Evolutionary conservation across 2,888 invertebrate genomes (phyloP).

Genomic region (Stenodema calcarata): DNA sequence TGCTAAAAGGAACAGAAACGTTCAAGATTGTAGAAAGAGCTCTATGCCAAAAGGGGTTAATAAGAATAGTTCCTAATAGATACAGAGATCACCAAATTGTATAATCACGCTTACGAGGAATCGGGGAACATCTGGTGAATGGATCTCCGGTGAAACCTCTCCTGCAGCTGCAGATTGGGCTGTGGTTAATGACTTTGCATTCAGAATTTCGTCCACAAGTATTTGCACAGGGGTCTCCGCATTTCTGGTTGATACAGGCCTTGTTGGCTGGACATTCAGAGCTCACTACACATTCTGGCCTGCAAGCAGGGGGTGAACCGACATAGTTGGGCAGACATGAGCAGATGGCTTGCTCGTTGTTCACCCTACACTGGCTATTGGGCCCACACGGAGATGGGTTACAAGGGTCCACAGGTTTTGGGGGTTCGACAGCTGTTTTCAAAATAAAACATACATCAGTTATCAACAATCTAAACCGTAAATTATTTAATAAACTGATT

Average conservation of each 20-base stretch:
- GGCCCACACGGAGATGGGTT: slow-evolving; percentile 82
- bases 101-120: slow-evolving; percentile 55
- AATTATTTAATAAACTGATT: slow-evolving; percentile 57
- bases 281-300: slow-evolving; percentile 76
- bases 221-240: slow-evolving; percentile 74
- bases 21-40: not conserved
- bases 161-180: slow-evolving; percentile 74
- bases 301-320: slow-evolving; percentile 73
- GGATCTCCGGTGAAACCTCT: slow-evolving; percentile 71
- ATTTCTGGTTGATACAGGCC: slow-evolving; percentile 74
- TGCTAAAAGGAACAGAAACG: slow-evolving; percentile 54
- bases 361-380: slow-evolving; percentile 78
- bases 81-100: not conserved
- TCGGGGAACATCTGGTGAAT: slow-evolving; percentile 68
- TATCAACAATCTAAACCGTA: not conserved
- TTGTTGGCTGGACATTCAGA: slow-evolving; percentile 73
- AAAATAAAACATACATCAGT: not conserved
- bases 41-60: no score
- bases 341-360: slow-evolving; percentile 75
- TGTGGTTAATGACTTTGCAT: slow-evolving; percentile 76
- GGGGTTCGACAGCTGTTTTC: slow-evolving; percentile 53
- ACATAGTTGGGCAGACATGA: slow-evolving; percentile 72
- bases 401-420: slow-evolving; percentile 67
- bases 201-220: slow-evolving; percentile 76
- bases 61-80: not conserved